Conservation (phyloP, 2,113 vertebrate species). For the Mormyrus lacerda region DNA sequence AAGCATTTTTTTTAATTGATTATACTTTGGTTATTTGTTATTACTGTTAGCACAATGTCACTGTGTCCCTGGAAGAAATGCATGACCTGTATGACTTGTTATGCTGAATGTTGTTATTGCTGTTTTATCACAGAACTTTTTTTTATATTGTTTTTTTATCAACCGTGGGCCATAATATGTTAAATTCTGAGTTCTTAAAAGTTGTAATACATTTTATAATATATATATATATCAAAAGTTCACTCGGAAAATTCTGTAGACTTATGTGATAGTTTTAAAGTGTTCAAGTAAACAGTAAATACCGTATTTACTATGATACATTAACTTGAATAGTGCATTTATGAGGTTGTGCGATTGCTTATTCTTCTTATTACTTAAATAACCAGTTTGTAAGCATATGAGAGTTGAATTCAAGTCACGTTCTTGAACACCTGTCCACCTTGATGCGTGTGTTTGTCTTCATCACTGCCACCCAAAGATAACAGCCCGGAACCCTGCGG, state of each 20-base stretch:
- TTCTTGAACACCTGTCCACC: not conserved
- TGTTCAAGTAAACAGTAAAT: not conserved
- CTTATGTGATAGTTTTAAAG: not conserved
- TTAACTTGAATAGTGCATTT: slow-evolving; percentile 1
- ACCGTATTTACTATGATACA: not conserved
- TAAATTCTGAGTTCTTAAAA: not conserved
- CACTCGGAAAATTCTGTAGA: not conserved
- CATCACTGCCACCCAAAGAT: not conserved
- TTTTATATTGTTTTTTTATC: not conserved
- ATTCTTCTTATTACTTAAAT: not conserved
- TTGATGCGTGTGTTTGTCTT: not conserved
- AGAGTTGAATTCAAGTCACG: not conserved
- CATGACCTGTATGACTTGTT: not conserved
- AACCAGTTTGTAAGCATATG: not conserved
- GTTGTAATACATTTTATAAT: not conserved
- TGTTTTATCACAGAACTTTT: not conserved
- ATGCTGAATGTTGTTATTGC: not conserved
- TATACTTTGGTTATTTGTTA: not conserved
- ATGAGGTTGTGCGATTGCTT: not conserved
- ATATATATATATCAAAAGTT: no score
- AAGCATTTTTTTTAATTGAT: not conserved
- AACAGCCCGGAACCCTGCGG: not conserved
- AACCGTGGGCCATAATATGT: not conserved
- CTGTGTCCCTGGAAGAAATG: not conserved
- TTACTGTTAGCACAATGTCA: not conserved